A percentile compares a stretch with the other conserved stretches of the same genome.
phyloP scores from a whole-genome alignment of 2,888 invertebrate genomes.

The Crematogaster levior region DNA sequence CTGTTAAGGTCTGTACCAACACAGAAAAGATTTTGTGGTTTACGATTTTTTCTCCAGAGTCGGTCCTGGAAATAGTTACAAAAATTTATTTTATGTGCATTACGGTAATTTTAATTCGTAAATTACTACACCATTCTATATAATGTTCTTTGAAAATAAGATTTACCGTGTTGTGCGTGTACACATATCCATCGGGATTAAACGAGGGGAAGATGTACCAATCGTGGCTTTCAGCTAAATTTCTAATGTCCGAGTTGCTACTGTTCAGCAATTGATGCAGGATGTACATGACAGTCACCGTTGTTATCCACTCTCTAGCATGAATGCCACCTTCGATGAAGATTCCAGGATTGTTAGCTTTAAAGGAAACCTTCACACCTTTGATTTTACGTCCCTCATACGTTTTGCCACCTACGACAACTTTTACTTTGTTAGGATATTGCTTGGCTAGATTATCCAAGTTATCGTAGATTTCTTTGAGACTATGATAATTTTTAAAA shows the following conservation, averaged over 20 bases:
- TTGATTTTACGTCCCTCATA: neutral
- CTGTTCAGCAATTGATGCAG: neutral
- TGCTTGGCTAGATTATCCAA: neutral
- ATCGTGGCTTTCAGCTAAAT: neutral
- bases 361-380: neutral
- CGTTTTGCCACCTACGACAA: neutral
- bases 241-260: neutral
- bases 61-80: neutral
- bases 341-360: neutral
- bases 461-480: neutral
- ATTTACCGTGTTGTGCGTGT: neutral
- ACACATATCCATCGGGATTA: slow-evolving; percentile 5
- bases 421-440: neutral
- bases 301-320: neutral
- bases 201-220: neutral
- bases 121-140: no score
- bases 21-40: neutral
- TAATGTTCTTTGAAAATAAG: no score
- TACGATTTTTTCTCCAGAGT: neutral
- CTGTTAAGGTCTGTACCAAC: neutral
- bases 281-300: neutral
- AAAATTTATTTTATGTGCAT: neutral
- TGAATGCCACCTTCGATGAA: slow-evolving; percentile 8
- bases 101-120: neutral
- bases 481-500: neutral